phyloP scores from a whole-genome alignment of 1,140 invertebrate species.

The Rhizoglyphus robini region DNA sequence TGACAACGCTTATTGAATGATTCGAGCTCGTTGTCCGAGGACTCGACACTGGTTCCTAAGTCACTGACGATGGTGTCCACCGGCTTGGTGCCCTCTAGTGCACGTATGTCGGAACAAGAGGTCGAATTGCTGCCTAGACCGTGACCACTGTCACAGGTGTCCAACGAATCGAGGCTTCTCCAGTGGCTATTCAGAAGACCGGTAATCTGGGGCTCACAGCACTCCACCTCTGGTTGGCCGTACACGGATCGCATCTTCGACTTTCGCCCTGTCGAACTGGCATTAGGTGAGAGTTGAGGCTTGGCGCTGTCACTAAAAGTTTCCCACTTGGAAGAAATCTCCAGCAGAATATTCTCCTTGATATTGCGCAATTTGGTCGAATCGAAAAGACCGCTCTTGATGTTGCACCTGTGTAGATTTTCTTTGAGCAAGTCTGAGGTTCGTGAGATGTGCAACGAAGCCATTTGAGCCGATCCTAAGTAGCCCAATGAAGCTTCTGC shows the following conservation, averaged over 20 bases:
- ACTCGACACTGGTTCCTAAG: slow-evolving; percentile 43
- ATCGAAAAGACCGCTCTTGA: not conserved
- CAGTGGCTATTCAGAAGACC: slow-evolving; percentile 20
- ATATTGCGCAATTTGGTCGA: not conserved
- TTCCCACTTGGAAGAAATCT: slow-evolving; percentile 8
- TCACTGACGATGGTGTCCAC: slow-evolving; percentile 28
- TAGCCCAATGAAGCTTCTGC: too few species aligned
- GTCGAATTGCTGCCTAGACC: slow-evolving; percentile 25
- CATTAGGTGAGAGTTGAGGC: too few species aligned
- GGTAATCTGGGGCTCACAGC: not conserved
- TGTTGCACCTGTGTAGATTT: not conserved
- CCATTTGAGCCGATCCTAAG: not conserved
- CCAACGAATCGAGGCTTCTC: slow-evolving; percentile 24
- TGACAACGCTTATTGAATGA: slow-evolving; percentile 32
- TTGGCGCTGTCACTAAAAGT: not conserved
- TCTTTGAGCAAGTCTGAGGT: not conserved
- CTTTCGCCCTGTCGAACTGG: not conserved
- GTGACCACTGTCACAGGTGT: slow-evolving; percentile 24
- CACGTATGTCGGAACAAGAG: slow-evolving; percentile 21
- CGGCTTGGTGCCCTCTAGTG: slow-evolving; percentile 20
- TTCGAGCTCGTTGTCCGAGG: slow-evolving; percentile 37
- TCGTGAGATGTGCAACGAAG: not conserved
- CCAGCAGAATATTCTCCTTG: slow-evolving; percentile 15
- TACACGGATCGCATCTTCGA: slow-evolving; percentile 26
- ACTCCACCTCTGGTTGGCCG: slow-evolving; percentile 27